Conservation (phyloP, 2,797 vertebrate genomes). For the Liparis tanakae region DNA sequence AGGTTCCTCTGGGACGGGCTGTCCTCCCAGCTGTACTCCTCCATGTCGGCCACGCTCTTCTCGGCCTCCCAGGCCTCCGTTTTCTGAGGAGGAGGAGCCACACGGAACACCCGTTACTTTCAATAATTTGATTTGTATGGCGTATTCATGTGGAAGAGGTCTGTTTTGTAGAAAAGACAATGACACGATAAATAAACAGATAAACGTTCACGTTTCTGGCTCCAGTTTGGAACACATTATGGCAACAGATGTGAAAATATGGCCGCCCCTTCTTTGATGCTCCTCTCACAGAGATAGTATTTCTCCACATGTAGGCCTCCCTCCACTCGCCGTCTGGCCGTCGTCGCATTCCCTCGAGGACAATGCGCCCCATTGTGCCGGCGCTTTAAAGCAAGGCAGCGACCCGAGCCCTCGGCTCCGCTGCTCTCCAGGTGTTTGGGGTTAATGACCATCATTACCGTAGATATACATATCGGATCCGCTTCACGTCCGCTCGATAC, state of each 20-base stretch:
- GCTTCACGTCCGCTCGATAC: slow-evolving; percentile 40
- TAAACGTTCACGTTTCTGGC: neutral
- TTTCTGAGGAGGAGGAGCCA: slow-evolving; percentile 85
- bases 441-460: slow-evolving; percentile 74
- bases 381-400: slow-evolving; percentile 49
- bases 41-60: slow-evolving; percentile 91
- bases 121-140: no score
- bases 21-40: slow-evolving; percentile 92
- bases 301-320: slow-evolving; percentile 72
- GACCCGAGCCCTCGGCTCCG: slow-evolving; percentile 44
- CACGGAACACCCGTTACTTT: neutral
- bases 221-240: slow-evolving; percentile 5
- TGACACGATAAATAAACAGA: no score
- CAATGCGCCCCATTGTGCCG: slow-evolving; percentile 74
- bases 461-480: slow-evolving; percentile 59
- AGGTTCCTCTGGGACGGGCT: slow-evolving; percentile 89
- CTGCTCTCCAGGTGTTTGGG: slow-evolving; percentile 67
- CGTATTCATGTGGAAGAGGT: neutral
- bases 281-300: slow-evolving; percentile 78
- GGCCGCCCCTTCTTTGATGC: slow-evolving; percentile 50
- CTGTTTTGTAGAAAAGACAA: neutral
- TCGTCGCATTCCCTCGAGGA: slow-evolving; percentile 61
- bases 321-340: slow-evolving; percentile 43
- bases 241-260: slow-evolving; percentile 29
- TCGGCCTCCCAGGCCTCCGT: slow-evolving; percentile 90